These are phyloP conservation scores for Onthophagus sagittarius DNA, from an alignment of 2,888 invertebrate species.

Conservation along the genomic window DNA sequence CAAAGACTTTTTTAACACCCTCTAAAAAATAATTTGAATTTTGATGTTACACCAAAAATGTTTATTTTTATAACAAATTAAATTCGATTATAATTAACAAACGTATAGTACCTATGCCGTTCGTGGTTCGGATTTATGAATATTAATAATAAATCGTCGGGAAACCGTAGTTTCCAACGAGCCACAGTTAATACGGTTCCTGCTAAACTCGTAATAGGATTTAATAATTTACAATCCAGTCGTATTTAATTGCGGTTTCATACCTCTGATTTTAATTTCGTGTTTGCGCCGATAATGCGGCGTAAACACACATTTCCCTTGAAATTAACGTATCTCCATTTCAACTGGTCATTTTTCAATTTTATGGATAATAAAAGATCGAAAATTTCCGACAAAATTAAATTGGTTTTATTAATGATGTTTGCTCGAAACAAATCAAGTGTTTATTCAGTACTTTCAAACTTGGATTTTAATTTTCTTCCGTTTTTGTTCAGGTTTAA, in stretches of 20 bases:
- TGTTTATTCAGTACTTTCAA: conserved; percentile 14
- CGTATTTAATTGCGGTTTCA: not conserved
- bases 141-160: not conserved
- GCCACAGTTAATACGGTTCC: not conserved
- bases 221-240: not conserved
- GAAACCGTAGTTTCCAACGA: not conserved
- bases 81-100: no score
- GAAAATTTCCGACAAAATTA: conserved; percentile 21
- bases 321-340: no score
- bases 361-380: no score
- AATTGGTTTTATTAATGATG: conserved; percentile 50
- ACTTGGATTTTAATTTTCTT: not conserved
- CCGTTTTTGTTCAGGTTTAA: no score
- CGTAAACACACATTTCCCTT: no score
- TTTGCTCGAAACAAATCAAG: conserved; percentile 35
- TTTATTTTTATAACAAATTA: no score
- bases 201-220: not conserved
- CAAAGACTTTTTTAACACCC: no score
- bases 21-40: no score
- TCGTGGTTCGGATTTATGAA: not conserved
- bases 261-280: not conserved
- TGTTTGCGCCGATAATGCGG: not conserved
- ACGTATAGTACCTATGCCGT: not conserved
- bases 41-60: no score
- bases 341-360: no score